Percentiles rank a stretch among this genome's conserved stretches.
phyloP scores from a whole-genome alignment of 2,113 vertebrate species.

The Steatornis caripensis region DNA sequence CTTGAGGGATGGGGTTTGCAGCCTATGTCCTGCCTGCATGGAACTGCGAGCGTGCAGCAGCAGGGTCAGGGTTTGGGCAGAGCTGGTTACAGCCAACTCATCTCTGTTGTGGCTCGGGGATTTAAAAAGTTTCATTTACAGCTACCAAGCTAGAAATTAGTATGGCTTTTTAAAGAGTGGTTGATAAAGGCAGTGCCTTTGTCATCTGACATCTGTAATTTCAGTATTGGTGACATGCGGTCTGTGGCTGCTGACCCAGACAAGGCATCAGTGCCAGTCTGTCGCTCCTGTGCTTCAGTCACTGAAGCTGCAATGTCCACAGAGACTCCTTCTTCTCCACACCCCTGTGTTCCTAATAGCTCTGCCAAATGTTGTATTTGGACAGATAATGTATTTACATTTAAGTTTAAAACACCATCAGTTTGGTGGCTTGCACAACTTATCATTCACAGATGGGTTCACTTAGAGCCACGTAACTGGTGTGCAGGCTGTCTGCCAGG shows the following conservation, averaged over 20 bases:
- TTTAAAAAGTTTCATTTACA: background rate
- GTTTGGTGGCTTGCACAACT: background rate
- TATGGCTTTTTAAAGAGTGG: background rate
- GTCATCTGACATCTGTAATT: background rate
- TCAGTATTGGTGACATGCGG: background rate
- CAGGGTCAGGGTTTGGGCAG: background rate
- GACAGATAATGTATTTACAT: background rate
- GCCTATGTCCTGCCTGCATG: background rate
- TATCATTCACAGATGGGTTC: background rate
- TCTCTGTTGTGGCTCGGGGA: fast-evolving
- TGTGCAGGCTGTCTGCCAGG: background rate
- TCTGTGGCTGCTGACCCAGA: background rate
- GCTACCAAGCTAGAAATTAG: background rate
- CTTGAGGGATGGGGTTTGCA: background rate
- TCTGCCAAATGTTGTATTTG: background rate
- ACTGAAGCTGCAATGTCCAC: background rate
- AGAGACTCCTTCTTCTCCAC: background rate
- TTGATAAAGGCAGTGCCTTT: background rate
- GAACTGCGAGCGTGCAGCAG: fast-evolving
- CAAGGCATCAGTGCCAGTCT: background rate
- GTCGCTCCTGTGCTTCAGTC: background rate
- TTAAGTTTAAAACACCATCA: background rate
- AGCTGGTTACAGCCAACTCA: background rate
- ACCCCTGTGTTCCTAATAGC: background rate
- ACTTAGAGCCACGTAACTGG: background rate